Evolutionary conservation across 2,888 invertebrate genomes (phyloP), one percentile per base, ranked within the genome.

Genomic region (Drosophila longiperda): DNA sequence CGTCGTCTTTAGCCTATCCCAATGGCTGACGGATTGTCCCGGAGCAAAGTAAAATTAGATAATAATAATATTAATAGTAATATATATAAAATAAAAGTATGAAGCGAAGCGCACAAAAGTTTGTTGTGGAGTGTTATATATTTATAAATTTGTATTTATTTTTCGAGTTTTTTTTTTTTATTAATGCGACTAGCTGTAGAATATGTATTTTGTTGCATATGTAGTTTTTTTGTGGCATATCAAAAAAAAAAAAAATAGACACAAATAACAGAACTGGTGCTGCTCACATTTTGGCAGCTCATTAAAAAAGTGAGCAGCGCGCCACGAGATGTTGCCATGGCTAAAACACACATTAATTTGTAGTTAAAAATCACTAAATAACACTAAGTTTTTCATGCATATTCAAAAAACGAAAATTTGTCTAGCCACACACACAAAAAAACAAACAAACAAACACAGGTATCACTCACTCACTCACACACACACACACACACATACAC

Each of bases 321-420:
- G 29, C 49, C 23, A 32, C 48, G 11, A 52, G 50, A 29, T 29
- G 62, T 75, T 70, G 58, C 65, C 80, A 66, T 81, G 72, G 77
- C 15, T 61, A 52, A 60, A 38, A 55, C 55, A 70, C 45, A 66
- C 45, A 66, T 49, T 66, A 49, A 63, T 66, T 66, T 77, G n/a
- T 29, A 40, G 49, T 52, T 70, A 34, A 68, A 76, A 76, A 77
- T 71, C 40, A 77, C 73, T 72, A 81, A 81, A 61, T 78, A 78
- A 78, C 78, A 78, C 82, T 45, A 81, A 78, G 65, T 81, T 66
- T 40, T 9, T 45, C 57, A 53, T 64, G 81, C 52, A 62, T 60
- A 58, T 57, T 23, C 34, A 49, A 58, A 71, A 67, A 40, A 60
- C 64, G 33, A 60, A 78, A 66, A 45, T 62, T 77, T 58, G 87